Evolutionary conservation across 2,797 vertebrate species (phyloP), one percentile per base, ranked within the genome.

Genomic region (Microtus agrestis): DNA sequence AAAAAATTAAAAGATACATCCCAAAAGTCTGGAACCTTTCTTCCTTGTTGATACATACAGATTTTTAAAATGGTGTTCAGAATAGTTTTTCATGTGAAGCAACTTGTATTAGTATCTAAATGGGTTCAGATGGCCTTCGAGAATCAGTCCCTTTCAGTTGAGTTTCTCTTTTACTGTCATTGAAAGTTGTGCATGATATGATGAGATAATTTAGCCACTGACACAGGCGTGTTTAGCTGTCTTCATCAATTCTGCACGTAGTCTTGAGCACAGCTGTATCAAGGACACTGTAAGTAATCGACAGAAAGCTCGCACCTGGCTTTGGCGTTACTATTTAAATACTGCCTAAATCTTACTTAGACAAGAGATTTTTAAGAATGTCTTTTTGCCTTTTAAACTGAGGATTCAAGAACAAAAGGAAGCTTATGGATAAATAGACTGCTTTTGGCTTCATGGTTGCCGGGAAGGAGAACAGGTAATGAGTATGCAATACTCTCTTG

Each of bases 121-220:
- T 96, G 51, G 92, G 31, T 84, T 95, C 25, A 91, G 31, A 10
- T 91, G 86, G 93, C 54, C 79, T 93, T 92, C 27, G 96, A 80
- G 25, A 97, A 91, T 90, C 54, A 89, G 67, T 93, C 69, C 59
- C 13, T 91, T 92, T 91, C 48, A 61, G 71, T 89, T 51, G 89
- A n/a, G 84, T 81, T 77, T 94, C 65, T 92, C 43, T 46, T 48
- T 91, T 78, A 54, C 67, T 54, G 0, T 88, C 54, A 56, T 90
- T 51, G 29, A 82, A 95, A 93, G 65, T 48, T 95, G 19, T 79
- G 48, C 81, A 43, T 34, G 34, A 82, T 82, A 51, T 25, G 29
- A 79, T 65, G 29, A 61, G 48, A n/a, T 93, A 78, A 92, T 77
- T 54, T 23, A 93, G 12, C 87, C 37, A 84, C 31, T 1, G 74